Evolutionary conservation across 2,797 vertebrate species (phyloP), one percentile per base, ranked within the genome.

Genomic region (Halcyon smyrnensis): DNA sequence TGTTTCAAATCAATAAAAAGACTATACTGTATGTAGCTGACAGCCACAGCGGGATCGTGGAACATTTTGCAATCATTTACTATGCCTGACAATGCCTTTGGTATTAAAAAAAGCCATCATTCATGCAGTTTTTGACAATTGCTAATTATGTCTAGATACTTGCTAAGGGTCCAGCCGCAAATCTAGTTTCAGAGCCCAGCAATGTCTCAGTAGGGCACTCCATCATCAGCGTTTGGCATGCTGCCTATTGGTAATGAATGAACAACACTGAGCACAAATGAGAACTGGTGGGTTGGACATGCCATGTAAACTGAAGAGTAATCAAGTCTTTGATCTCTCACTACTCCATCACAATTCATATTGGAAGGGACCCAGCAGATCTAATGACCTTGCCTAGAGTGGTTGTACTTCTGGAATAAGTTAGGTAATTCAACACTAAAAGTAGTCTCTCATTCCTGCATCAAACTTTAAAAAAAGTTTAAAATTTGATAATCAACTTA

Each of bases 81-180:
- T 95, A 87, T 2, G n/a, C 70, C 53, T 91, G 67, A 96, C 95
- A 94, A 89, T 88, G 90, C 64, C 48, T 92, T 81, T 41, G 59
- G 80, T 81, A 73, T 62, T 14, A 24, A 48, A 77, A 70, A 71
- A 27, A 9, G 3, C n/a, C 90, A 94, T 96, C 28, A 24, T 37
- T 96, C 91, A 84, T 12, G 51, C 30, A 75, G 59, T 63, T 95
- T 90, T 86, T 95, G 94, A 90, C 95, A 88, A 67, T 32, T 86
- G 60, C 74, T 96, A 94, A 96, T 95, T 84, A 94, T 73, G 80
- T 67, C 81, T 88, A 62, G 89, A 68, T 93, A 79, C 79, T 93
- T 6, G 13, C 64, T 85, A 85, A 77, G 82, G 75, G 78, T 78
- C 77, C 89, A 80, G 84, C 78, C 75, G 64, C 84, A 95, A 93